Percentiles rank a stretch among this genome's conserved stretches.
Conservation (phyloP, 1,140 invertebrate genomes). For the Drosophila kohkoa region DNA sequence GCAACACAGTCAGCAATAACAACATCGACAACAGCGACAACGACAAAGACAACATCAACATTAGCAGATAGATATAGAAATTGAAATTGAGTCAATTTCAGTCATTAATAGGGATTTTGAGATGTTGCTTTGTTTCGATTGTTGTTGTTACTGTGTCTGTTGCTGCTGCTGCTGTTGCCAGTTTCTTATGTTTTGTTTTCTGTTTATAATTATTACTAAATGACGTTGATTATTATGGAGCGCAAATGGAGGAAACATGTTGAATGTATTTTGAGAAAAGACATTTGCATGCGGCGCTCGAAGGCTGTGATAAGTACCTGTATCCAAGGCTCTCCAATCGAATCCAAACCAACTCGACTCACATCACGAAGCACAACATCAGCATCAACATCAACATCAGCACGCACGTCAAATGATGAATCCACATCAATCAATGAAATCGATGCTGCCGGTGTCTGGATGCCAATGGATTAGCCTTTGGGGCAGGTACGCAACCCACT, state of each 20-base stretch:
- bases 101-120: constrained; percentile 33
- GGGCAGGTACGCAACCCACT: constrained; percentile 74
- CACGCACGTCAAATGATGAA: constrained; percentile 57
- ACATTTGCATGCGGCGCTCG: constrained; percentile 82
- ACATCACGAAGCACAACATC: constrained; percentile 35
- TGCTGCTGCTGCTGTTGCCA: constrained; percentile 44
- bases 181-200: constrained; percentile 56
- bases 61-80: constrained; percentile 28
- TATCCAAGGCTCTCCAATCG: constrained; percentile 61
- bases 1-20: not conserved
- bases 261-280: constrained; percentile 80
- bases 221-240: constrained; percentile 80
- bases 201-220: constrained; percentile 79
- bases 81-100: constrained; percentile 47
- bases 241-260: constrained; percentile 82
- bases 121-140: constrained; percentile 13
- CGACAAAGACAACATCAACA: constrained; percentile 14
- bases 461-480: constrained; percentile 62
- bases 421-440: constrained; percentile 56
- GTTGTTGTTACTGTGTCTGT: constrained; percentile 36
- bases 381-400: not conserved
- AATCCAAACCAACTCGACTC: not conserved
- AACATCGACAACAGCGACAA: constrained; percentile 7
- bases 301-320: constrained; percentile 83
- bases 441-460: constrained; percentile 6